A percentile compares a stretch with the other conserved stretches of the same genome.
Evolutionary conservation across 2,113 vertebrate species (phyloP).

Genomic region (Strix uralensis): DNA sequence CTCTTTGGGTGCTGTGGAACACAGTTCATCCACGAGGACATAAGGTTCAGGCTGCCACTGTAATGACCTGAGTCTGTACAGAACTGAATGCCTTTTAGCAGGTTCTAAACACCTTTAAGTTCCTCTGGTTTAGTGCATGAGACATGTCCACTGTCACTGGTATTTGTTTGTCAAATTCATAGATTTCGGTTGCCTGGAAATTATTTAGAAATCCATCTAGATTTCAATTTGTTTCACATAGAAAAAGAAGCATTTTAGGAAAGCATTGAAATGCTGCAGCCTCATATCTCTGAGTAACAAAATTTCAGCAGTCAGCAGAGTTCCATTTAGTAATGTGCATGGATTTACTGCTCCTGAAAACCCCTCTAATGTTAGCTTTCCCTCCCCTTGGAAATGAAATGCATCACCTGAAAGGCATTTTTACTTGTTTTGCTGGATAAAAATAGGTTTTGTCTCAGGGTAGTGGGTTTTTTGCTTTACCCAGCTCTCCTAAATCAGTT

Average conservation of each 20-base stretch:
- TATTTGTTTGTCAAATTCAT: not conserved
- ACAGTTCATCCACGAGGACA: not conserved
- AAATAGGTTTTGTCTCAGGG: not conserved
- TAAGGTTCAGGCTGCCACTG: not conserved
- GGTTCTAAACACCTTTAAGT: not conserved
- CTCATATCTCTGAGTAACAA: not conserved
- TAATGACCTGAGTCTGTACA: not conserved
- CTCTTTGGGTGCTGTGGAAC: not conserved
- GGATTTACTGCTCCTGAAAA: not conserved
- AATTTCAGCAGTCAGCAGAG: not conserved
- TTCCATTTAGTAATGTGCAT: not conserved
- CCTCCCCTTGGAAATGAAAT: not conserved
- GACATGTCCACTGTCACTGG: not conserved
- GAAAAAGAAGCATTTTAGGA: not conserved
- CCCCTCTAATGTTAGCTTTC: rapidly evolving
- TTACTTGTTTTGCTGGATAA: not conserved
- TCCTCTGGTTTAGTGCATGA: not conserved
- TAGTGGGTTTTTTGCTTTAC: not conserved
- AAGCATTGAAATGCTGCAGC: not conserved
- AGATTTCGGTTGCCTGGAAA: not conserved
- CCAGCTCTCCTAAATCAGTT: not conserved
- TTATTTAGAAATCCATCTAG: not conserved
- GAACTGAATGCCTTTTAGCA: not conserved
- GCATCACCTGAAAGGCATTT: not conserved
- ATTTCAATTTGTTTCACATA: not conserved